These are phyloP conservation scores for Mesitornis unicolor DNA, from an alignment of 2,113 vertebrate species.

Conservation along the genomic window DNA sequence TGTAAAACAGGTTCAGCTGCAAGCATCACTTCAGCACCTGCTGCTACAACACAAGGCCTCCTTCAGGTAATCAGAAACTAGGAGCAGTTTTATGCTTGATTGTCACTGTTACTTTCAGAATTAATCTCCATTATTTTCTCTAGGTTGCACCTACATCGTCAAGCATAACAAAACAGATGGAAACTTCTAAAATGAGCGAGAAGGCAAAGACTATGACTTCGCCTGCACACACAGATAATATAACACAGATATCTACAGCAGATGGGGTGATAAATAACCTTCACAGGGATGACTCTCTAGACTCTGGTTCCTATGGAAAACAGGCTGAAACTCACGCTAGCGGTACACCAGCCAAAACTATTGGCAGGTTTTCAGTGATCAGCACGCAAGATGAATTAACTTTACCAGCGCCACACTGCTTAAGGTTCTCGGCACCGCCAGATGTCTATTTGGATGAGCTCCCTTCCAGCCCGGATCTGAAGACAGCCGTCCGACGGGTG, in stretches of 20 bases:
- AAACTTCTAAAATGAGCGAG: slow-evolving; percentile 21
- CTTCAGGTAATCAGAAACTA: slow-evolving; percentile 76
- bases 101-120: not conserved
- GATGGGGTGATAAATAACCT: slow-evolving; percentile 2
- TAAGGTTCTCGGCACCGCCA: slow-evolving; percentile 90
- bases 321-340: slow-evolving; percentile 30
- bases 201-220: slow-evolving; percentile 70
- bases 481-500: slow-evolving; percentile 73
- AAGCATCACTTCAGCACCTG: not conserved
- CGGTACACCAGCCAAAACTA: slow-evolving; percentile 80
- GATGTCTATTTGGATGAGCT: slow-evolving; percentile 90
- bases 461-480: slow-evolving; percentile 78
- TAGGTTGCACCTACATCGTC: slow-evolving; percentile 47
- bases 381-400: slow-evolving; percentile 89
- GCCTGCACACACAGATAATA: not conserved
- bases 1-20: slow-evolving; percentile 49
- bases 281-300: not conserved
- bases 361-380: slow-evolving; percentile 92
- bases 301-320: slow-evolving; percentile 13
- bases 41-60: not conserved
- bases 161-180: not conserved
- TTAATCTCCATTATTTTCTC: not conserved
- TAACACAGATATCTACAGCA: not conserved
- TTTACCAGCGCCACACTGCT: slow-evolving; percentile 75
- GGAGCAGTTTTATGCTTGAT: not conserved